Percentiles rank a stretch among this genome's conserved stretches.
These are phyloP conservation scores for Eulemur rufifrons DNA, from an alignment of 2,113 vertebrate genomes.

Conservation along the genomic window DNA sequence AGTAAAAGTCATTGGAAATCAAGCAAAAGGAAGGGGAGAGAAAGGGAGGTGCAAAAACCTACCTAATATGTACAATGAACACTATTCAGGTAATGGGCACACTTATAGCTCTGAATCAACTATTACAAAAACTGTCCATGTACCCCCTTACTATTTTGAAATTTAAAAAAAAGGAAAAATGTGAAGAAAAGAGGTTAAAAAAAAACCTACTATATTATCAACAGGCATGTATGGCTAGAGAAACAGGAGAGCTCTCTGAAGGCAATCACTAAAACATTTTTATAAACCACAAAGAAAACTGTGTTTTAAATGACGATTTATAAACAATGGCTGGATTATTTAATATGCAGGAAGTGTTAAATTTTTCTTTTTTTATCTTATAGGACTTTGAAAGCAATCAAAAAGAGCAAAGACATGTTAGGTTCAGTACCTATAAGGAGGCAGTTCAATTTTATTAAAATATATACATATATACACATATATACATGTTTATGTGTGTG, in stretches of 20 bases:
- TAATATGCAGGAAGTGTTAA: neutral
- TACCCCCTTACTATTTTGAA: no score
- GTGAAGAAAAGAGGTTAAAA: no score
- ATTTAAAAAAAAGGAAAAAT: no score
- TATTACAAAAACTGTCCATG: no score
- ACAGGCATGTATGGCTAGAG: neutral
- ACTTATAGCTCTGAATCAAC: no score
- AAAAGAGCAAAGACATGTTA: neutral
- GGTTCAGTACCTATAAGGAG: neutral
- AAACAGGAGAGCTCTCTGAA: neutral
- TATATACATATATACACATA: no score
- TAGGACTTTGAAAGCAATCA: neutral
- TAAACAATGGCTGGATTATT: neutral
- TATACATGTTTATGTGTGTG: no score
- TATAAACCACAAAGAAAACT: neutral
- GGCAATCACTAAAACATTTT: neutral
- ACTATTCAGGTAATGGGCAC: no score
- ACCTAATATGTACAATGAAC: no score
- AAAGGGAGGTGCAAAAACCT: no score
- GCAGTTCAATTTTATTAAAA: neutral
- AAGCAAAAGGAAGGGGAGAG: no score
- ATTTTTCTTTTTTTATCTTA: neutral
- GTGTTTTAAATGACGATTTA: neutral
- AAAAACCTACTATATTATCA: neutral
- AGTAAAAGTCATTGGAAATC: no score